phyloP scores from a whole-genome alignment of 2,888 invertebrate species.

The Acronicta alni region DNA sequence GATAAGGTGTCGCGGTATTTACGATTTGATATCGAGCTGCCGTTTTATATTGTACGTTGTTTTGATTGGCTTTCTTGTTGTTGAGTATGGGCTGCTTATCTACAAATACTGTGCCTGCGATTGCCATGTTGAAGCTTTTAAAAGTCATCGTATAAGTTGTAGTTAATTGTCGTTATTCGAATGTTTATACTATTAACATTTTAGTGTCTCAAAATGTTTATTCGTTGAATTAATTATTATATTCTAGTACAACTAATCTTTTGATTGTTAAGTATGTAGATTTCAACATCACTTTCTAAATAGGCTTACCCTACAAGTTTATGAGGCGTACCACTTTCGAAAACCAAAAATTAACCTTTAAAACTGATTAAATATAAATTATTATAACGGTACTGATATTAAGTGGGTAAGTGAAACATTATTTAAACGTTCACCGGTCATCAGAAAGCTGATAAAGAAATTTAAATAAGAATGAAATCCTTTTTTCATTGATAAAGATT shows the following conservation, averaged over 20 bases:
- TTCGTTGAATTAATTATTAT: too few relatives aligned
- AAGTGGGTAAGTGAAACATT: conserved; percentile 74
- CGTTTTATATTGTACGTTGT: conserved; percentile 72
- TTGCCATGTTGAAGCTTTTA: conserved; percentile 18
- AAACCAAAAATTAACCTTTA: conserved; percentile 1
- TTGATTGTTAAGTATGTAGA: too few relatives aligned
- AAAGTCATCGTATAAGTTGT: conserved; percentile 1
- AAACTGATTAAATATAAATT: conserved; percentile 23
- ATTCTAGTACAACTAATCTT: too few relatives aligned
- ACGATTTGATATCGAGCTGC: conserved; percentile 80
- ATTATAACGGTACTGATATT: conserved; percentile 51
- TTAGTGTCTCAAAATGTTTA: too few relatives aligned
- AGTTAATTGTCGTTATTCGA: not conserved
- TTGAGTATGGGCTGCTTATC: conserved; percentile 42
- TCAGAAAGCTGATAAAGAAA: conserved; percentile 81
- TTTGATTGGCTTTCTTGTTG: conserved; percentile 72
- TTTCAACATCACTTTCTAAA: too few relatives aligned
- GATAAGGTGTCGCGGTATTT: conserved; percentile 88
- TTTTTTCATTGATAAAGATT: conserved; percentile 88
- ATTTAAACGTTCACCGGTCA: conserved; percentile 75
- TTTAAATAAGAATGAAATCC: conserved; percentile 88
- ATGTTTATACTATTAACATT: not conserved
- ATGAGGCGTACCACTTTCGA: not conserved
- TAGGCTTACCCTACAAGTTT: not conserved
- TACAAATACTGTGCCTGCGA: conserved; percentile 16